Base-by-base conservation (phyloP, 53 echinoderm and acorn worm species). In the Echinarachnius parma region DNA sequence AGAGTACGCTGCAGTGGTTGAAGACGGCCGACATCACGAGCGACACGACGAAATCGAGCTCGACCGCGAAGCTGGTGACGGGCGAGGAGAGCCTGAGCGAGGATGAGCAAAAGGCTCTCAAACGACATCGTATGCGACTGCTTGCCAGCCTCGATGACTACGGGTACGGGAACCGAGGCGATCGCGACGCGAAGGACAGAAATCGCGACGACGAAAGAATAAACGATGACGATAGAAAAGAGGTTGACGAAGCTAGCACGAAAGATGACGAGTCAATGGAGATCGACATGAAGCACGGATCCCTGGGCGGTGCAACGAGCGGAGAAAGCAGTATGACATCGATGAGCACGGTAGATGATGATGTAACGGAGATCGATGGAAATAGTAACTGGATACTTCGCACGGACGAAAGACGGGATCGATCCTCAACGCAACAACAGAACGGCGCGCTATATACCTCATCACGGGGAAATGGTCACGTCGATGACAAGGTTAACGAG, bases 71-170 rank as follows among this genome's bases (percentile, higher is more conserved):
- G 18, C 2, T 25, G 10, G 1, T 50, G 11, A 4, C 33, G 21
- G 70, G 34, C 11, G 70, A 53, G 5, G 70, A 50, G 52, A 28
- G 5, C 7, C 21, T 69, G 34, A 69, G 24, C 22, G 70, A 69
- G 54, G 70, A 69, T 21, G 70, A 69, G 15, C 34, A 32, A 34
- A 9, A 37, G 53, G 70, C 70, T 4, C 20, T 69, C 32, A 53
- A 34, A 19, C 70, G 70, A 28, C 53, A 50, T 1, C 70, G 70
- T 2, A 69, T 16, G 53, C 52, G 70, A 24, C 52, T 69, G 54
- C 53, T 69, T 2, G 21, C 31, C 34, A 69, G 70, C 29, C 53
- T 69, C 14, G 70, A 69, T 25, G 70, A 69, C 53, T 69, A 69
- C 53, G 70, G 70, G 3, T 69, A 69, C 35, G 70, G 70, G 3